These are phyloP conservation scores for Caenorhabditis wallacei DNA, from an alignment of 2,888 invertebrate species.

Conservation along the genomic window DNA sequence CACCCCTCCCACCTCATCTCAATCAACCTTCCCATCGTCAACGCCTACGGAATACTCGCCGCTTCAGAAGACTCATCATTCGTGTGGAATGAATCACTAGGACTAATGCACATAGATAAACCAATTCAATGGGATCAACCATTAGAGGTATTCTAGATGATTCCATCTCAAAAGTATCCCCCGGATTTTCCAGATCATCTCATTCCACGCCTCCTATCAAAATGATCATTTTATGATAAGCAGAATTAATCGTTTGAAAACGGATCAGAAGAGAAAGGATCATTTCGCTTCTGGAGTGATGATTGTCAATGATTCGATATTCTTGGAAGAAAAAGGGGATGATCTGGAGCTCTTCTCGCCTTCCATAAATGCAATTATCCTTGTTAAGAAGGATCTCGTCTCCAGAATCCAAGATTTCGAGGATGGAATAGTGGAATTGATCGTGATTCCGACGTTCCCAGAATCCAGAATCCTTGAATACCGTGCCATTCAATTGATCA, in stretches of 20 bases:
- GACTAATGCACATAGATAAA: slow-evolving; percentile 4
- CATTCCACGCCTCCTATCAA: slow-evolving; percentile 6
- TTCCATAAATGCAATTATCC: not conserved
- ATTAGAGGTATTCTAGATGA: too few species aligned
- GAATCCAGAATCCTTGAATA: too few species aligned
- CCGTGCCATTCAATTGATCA: slow-evolving; percentile 7
- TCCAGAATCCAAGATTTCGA: not conserved
- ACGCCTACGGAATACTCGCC: slow-evolving; percentile 10
- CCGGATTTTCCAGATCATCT: not conserved
- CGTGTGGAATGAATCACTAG: slow-evolving; percentile 27
- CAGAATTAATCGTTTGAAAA: not conserved
- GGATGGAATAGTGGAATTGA: not conserved
- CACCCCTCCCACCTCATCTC: slow-evolving; percentile 12
- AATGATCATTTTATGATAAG: not conserved
- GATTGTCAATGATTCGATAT: too few species aligned
- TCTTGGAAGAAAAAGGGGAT: too few species aligned
- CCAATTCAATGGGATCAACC: too few species aligned
- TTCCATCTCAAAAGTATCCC: slow-evolving; percentile 11
- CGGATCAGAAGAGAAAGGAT: too few species aligned
- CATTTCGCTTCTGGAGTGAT: too few species aligned
- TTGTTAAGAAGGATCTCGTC: not conserved
- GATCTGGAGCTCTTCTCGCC: too few species aligned
- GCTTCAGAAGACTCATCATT: not conserved
- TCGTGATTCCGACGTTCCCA: slow-evolving; percentile 20
- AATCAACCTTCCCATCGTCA: not conserved